Evolutionary conservation across 2,888 invertebrate genomes (phyloP).

Genomic region (Acrocyrtus sp.): DNA sequence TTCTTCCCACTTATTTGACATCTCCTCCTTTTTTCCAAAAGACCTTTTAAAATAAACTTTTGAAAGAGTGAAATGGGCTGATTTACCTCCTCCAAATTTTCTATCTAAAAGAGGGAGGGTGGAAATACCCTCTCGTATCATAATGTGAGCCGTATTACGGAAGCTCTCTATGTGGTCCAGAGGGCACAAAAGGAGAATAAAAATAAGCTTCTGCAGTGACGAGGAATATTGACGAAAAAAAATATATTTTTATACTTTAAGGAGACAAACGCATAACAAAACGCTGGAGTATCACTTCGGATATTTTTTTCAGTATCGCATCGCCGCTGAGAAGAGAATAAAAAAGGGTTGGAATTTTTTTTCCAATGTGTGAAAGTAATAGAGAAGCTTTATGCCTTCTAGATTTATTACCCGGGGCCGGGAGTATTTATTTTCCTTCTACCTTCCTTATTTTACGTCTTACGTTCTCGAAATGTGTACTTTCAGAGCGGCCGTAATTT

Average conservation of each 20-base stretch:
- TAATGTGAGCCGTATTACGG: conserved; percentile 30
- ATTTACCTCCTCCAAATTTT: conserved; percentile 32
- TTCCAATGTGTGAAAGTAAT: conserved; percentile 14
- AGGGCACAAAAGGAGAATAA: conserved; percentile 16
- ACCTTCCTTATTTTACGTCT: background rate
- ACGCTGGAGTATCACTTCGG: background rate
- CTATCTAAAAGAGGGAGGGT: conserved; percentile 19
- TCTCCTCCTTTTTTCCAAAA: conserved; percentile 1
- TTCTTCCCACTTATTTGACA: conserved; percentile 1
- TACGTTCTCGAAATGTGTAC: background rate
- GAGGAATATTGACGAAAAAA: conserved; percentile 1
- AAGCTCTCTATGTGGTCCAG: conserved; percentile 45
- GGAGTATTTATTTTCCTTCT: conserved; percentile 1
- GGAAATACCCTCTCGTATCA: conserved; percentile 25
- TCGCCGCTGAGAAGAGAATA: conserved; percentile 4
- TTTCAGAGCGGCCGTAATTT: conserved; percentile 36
- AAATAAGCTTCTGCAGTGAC: conserved; percentile 1
- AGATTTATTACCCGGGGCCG: conserved; percentile 35
- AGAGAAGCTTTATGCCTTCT: conserved; percentile 31
- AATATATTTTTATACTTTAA: background rate
- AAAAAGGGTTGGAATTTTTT: conserved; percentile 27
- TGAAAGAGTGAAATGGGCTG: conserved; percentile 31
- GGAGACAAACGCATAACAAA: background rate
- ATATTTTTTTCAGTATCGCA: too few species aligned
- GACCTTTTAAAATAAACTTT: conserved; percentile 20